phyloP scores from a whole-genome alignment of 2,797 vertebrate genomes.

The Ataeniobius toweri region DNA sequence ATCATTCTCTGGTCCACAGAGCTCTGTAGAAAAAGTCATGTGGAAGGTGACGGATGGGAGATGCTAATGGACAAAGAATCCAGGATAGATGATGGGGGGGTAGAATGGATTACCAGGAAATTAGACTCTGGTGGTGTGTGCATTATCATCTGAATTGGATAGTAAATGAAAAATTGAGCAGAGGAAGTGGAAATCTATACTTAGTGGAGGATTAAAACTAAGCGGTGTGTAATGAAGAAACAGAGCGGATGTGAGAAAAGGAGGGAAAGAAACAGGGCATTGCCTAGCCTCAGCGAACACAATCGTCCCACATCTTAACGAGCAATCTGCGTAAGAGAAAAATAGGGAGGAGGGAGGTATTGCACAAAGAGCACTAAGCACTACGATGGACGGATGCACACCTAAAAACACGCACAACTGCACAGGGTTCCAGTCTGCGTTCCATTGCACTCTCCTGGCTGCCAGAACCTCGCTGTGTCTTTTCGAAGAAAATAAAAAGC shows the following conservation, averaged over 20 bases:
- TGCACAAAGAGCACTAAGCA: constrained; percentile 76
- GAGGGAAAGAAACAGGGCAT: constrained; percentile 30
- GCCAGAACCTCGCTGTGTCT: constrained; percentile 84
- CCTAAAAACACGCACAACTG: constrained; percentile 60
- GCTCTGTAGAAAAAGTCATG: constrained; percentile 47
- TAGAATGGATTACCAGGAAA: constrained; percentile 65
- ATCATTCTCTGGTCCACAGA: constrained; percentile 67
- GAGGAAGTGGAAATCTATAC: constrained; percentile 76
- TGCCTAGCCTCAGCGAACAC: constrained; percentile 68
- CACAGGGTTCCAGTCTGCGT: constrained; percentile 78
- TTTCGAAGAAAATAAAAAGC: constrained; percentile 34
- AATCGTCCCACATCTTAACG: constrained; percentile 68
- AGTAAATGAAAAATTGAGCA: constrained; percentile 70
- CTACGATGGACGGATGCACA: constrained; percentile 72
- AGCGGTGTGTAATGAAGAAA: constrained; percentile 60
- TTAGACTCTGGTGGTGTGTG: constrained; percentile 58
- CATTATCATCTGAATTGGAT: constrained; percentile 63
- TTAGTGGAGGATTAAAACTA: constrained; percentile 61
- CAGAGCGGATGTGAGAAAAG: constrained; percentile 30
- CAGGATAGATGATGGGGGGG: constrained; percentile 53
- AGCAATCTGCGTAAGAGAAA: constrained; percentile 69
- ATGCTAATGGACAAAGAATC: constrained; percentile 60
- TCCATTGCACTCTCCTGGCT: constrained; percentile 85
- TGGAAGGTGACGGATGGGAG: constrained; percentile 43
- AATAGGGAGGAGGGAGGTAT: constrained; percentile 58